These are phyloP conservation scores for Carollia perspicillata DNA, from an alignment of 2,113 vertebrate species.

Conservation along the genomic window DNA sequence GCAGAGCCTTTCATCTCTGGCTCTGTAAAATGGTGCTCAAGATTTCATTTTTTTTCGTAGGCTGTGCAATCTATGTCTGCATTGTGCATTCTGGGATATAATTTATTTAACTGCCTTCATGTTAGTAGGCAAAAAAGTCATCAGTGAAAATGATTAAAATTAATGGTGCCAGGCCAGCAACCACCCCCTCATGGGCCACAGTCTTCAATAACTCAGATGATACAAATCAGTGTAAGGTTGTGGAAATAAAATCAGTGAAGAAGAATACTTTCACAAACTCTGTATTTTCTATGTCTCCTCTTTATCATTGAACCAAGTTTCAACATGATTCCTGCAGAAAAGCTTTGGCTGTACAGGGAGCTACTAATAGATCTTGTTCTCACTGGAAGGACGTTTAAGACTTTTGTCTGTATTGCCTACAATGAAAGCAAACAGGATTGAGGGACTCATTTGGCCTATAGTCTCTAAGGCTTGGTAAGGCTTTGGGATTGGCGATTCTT, in stretches of 20 bases:
- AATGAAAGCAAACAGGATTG: not conserved
- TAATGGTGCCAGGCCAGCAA: not conserved
- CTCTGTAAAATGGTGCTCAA: not conserved
- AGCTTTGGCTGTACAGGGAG: not conserved
- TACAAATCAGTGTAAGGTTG: not conserved
- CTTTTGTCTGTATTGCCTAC: not conserved
- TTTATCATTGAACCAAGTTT: not conserved
- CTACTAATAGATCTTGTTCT: not conserved
- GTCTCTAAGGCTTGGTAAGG: not conserved
- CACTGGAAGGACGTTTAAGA: not conserved
- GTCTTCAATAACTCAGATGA: not conserved
- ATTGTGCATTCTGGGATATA: not conserved
- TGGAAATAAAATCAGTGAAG: slow-evolving; percentile 30
- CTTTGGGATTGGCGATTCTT: not conserved
- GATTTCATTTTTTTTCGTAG: slow-evolving; percentile 7
- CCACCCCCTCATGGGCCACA: not conserved
- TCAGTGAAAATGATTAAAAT: slow-evolving; percentile 4
- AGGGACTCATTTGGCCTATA: not conserved
- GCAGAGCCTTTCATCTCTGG: not conserved
- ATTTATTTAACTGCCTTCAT: not conserved
- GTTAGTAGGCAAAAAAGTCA: not conserved
- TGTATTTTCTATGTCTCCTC: not conserved
- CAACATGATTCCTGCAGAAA: not conserved
- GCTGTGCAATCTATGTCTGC: not conserved
- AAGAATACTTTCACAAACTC: not conserved